Evolutionary conservation across 2,797 vertebrate species (phyloP).

Genomic region (Rhynchonycteris naso): DNA sequence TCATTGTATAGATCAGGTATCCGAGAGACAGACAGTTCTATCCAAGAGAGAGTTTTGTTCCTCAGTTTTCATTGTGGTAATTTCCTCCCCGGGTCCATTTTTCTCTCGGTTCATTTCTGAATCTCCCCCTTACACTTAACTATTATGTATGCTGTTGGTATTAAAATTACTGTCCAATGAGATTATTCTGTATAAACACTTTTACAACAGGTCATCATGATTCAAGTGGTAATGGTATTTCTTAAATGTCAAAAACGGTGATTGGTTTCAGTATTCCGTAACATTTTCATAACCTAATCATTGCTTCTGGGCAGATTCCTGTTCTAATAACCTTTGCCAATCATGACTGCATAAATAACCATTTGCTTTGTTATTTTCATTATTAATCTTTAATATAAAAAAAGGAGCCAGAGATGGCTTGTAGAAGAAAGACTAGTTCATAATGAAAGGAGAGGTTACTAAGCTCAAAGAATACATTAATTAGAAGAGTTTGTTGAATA

Average conservation of each 20-base stretch:
- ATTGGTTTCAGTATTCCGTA: constrained; percentile 85
- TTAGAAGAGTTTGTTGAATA: constrained; percentile 69
- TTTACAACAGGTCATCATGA: constrained; percentile 83
- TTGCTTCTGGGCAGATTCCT: constrained; percentile 84
- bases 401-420: constrained; percentile 18
- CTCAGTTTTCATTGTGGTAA: constrained; percentile 79
- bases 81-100: constrained; percentile 80
- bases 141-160: constrained; percentile 82
- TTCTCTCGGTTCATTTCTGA: constrained; percentile 79
- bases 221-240: constrained; percentile 82
- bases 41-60: constrained; percentile 79
- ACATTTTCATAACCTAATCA: constrained; percentile 85
- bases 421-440: constrained; percentile 41
- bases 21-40: not conserved
- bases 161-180: constrained; percentile 83
- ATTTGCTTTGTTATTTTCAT: constrained; percentile 83
- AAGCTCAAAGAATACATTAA: constrained; percentile 72
- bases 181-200: constrained; percentile 84
- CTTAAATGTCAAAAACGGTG: constrained; percentile 84
- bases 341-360: constrained; percentile 84
- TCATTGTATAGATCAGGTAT: not conserved
- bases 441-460: constrained; percentile 66
- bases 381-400: constrained; percentile 79
- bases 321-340: constrained; percentile 85
- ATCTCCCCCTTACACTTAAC: constrained; percentile 80